Evolutionary conservation across 2,888 invertebrate species (phyloP), one percentile per base, ranked within the genome.

Genomic region (Heliconius aoede): DNA sequence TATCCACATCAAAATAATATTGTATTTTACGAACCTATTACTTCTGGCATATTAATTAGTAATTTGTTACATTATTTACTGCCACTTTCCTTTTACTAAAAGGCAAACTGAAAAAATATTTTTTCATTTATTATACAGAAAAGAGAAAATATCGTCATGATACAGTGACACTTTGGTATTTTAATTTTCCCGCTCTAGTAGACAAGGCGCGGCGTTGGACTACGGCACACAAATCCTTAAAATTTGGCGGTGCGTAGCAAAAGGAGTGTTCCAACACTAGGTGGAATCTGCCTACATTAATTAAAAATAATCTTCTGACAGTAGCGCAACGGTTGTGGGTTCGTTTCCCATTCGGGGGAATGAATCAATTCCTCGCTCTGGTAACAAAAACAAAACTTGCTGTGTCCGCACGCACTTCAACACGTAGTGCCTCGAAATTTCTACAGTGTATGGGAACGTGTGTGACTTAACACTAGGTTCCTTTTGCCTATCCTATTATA

Each of bases 11-110:
- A n/a, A 69, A 28, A 69, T 21, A 21, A 28, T 26, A 46, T 28
- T 30, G 28, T 55, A 24, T 69, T 69, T 55, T 69, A 69, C 13
- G 51, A 69, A 30, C 4, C 30, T 32, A 30, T 55, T 69, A 55
- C 18, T 3, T 32, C 24, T 55, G 69, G 9, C 15, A 4, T 46
- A 21, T 68, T 46, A 68, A 68, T 68, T 68, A 21, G 46, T 46
- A 69, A 30, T 69, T 65, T 65, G 36, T 51, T 51, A 8, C 68
- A 30, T 4, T n/a, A 21, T 30, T 69, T 55, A 69, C 28, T 32
- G 55, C 68, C 21, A n/a, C 24, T 55, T 69, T 69, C n/a, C 26
- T 30, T 68, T 68, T 67, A 67, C 1, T 28, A 51, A 51, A 3
- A 68, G 28, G 2, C 21, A 28, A 32, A 62, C 32, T 21, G n/a